These are phyloP conservation scores for Diplazon laetatorius DNA, from an alignment of 2,888 invertebrate genomes.

Conservation along the genomic window DNA sequence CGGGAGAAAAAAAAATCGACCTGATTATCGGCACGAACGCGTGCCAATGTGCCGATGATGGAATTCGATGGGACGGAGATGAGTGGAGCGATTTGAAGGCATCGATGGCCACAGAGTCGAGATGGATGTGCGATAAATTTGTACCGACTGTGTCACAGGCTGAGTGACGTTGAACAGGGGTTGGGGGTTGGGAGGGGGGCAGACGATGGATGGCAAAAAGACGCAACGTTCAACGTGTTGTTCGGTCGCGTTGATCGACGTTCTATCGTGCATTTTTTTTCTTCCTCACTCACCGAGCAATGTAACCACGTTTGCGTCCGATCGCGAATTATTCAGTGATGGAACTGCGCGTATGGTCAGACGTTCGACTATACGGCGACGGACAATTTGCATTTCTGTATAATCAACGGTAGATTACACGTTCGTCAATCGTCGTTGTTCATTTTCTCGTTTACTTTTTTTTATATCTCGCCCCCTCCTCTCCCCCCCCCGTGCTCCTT, in stretches of 20 bases:
- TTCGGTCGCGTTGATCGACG: neutral
- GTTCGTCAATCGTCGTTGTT: neutral
- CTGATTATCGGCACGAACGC: constrained; percentile 65
- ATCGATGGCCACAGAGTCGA: constrained; percentile 16
- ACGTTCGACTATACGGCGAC: constrained; percentile 33
- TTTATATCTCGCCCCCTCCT: too few species aligned
- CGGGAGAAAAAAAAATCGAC: constrained; percentile 26
- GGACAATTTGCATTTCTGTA: constrained; percentile 32
- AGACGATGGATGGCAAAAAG: neutral
- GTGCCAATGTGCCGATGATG: constrained; percentile 50
- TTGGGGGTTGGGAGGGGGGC: neutral
- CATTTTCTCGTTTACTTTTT: neutral
- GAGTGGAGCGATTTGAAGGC: constrained; percentile 41
- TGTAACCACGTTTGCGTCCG: constrained; percentile 65
- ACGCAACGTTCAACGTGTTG: neutral
- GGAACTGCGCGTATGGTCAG: constrained; percentile 50
- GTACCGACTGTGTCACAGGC: neutral
- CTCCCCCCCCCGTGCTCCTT: too few species aligned
- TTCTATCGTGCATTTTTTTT: constrained; percentile 18
- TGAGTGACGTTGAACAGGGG: neutral
- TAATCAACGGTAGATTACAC: constrained; percentile 1
- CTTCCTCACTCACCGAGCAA: constrained; percentile 46
- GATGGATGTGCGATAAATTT: neutral
- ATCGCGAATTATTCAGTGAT: constrained; percentile 54
- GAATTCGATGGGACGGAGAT: constrained; percentile 37